Conservation (phyloP, 2,113 vertebrate genomes). For the Thinocorus orbignyianus region DNA sequence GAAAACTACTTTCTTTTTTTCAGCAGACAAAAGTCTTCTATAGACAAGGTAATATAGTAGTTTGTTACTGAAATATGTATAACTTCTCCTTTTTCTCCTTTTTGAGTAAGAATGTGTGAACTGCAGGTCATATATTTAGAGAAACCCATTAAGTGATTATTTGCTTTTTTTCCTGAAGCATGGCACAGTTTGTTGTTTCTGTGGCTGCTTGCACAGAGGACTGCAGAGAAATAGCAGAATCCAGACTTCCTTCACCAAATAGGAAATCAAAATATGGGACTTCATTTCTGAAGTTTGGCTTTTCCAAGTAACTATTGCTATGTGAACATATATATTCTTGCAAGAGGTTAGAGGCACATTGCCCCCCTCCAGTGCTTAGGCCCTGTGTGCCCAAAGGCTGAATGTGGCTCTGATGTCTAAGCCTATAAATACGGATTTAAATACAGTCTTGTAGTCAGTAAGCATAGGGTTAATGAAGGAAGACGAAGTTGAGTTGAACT, state of each 20-base stretch:
- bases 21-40: neutral
- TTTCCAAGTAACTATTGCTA: neutral
- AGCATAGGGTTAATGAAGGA: conserved; percentile 11
- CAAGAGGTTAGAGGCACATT: neutral
- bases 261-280: neutral
- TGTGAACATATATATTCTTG: neutral
- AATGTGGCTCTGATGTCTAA: neutral
- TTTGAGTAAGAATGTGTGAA: neutral
- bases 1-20: neutral
- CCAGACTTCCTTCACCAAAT: neutral
- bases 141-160: conserved; percentile 40
- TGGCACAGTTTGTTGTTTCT: conserved; percentile 40
- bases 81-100: neutral
- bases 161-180: conserved; percentile 5
- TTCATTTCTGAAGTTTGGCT: neutral
- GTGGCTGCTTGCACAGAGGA: neutral
- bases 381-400: neutral
- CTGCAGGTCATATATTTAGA: conserved; percentile 21
- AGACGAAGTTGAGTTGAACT: neutral
- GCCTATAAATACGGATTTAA: neutral
- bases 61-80: neutral
- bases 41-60: neutral
- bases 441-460: neutral
- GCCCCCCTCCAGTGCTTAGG: neutral
- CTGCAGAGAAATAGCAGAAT: conserved; percentile 34